phyloP scores from a whole-genome alignment of 2,888 invertebrate species.

The Aricia artaxerxes region DNA sequence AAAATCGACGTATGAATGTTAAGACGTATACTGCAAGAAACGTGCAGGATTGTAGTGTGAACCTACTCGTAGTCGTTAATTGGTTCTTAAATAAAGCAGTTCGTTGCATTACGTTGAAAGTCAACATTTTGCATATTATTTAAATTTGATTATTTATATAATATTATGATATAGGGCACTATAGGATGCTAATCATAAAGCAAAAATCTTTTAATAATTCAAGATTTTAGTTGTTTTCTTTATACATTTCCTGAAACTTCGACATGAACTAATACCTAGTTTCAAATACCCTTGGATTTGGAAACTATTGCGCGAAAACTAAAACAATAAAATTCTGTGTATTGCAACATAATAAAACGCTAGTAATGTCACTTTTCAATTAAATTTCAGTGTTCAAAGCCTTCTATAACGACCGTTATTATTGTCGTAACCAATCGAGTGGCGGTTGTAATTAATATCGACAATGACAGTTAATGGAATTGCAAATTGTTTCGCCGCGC shows the following conservation, averaged over 20 bases:
- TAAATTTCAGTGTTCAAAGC: neutral
- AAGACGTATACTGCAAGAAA: too few species aligned
- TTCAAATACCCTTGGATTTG: neutral
- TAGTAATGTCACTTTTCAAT: neutral
- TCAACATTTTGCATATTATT: too few species aligned
- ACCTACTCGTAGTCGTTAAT: too few species aligned
- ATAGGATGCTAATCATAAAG: too few species aligned
- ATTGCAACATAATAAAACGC: neutral
- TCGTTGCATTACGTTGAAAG: too few species aligned
- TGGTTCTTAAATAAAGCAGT: too few species aligned
- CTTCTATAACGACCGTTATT: neutral
- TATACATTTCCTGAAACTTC: neutral
- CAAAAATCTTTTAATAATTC: too few species aligned
- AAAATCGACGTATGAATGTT: too few species aligned
- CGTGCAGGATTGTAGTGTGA: too few species aligned
- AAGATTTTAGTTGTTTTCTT: too few species aligned
- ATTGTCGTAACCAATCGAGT: neutral
- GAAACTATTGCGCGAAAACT: neutral
- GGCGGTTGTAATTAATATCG: constrained; percentile 1
- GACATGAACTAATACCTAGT: neutral
- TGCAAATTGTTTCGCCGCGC: neutral
- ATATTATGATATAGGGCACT: too few species aligned
- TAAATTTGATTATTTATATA: too few species aligned
- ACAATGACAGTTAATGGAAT: neutral
- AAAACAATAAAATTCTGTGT: neutral